These are phyloP conservation scores for Phenganax marumi DNA, from an alignment of 92 coral and sea anemone species.

Conservation along the genomic window DNA sequence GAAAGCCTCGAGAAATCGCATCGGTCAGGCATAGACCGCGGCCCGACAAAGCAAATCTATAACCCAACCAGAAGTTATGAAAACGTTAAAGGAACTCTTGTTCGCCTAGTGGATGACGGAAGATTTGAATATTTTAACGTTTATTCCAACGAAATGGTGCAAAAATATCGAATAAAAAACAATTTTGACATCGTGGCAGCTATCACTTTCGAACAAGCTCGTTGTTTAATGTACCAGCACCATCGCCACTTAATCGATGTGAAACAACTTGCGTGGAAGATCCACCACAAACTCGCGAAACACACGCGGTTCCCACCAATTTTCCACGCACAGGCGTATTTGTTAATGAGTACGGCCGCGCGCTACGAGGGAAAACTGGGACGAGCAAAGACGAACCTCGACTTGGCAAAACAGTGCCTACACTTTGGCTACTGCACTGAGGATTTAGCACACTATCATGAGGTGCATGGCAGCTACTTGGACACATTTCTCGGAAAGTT, in stretches of 20 bases:
- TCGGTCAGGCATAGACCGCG: background rate
- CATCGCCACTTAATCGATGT: background rate
- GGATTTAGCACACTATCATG: constrained; percentile 14
- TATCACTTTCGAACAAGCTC: constrained; percentile 24
- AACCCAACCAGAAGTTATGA: background rate
- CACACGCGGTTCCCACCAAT: constrained; percentile 22
- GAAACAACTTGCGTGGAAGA: background rate
- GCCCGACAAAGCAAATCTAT: background rate
- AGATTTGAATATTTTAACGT: background rate
- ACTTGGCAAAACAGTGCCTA: constrained; percentile 10
- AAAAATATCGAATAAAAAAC: background rate
- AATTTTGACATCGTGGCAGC: constrained; percentile 13
- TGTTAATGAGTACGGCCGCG: background rate
- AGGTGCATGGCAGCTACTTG: constrained; percentile 14
- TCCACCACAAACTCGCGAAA: background rate
- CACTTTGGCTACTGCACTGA: background rate
- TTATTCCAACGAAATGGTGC: background rate
- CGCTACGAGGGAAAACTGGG: background rate
- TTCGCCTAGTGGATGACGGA: constrained; percentile 5
- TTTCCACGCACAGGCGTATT: constrained; percentile 25
- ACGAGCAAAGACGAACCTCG: background rate
- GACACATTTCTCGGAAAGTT: constrained; percentile 19
- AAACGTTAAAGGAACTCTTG: background rate
- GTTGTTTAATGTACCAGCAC: background rate
- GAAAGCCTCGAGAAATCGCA: background rate